Percentiles rank a stretch among this genome's conserved stretches.
Conservation (phyloP, 2,888 invertebrate species). For the Nemotelus pantherinus region DNA sequence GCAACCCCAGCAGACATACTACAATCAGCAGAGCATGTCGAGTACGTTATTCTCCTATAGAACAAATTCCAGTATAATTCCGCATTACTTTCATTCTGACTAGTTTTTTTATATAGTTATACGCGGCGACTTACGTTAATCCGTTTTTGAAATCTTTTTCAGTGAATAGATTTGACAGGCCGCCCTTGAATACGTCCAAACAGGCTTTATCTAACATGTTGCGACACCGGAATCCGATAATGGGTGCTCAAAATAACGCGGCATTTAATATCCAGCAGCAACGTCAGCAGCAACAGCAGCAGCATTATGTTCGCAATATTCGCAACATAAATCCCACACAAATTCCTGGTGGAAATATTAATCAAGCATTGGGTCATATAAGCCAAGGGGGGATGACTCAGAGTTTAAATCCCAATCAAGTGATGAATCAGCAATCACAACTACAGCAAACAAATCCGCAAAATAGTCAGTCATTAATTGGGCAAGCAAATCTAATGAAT, state of each 20-base stretch:
- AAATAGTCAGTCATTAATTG: conserved; percentile 57
- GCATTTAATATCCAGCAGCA: conserved; percentile 59
- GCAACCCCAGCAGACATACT: conserved; percentile 57
- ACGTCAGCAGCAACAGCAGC: conserved; percentile 62
- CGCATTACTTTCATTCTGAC: background rate
- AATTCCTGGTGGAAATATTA: conserved; percentile 63
- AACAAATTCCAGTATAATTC: background rate
- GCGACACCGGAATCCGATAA: conserved; percentile 74
- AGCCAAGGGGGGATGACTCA: conserved; percentile 63
- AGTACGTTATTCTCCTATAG: conserved; percentile 52
- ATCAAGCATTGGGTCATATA: conserved; percentile 64
- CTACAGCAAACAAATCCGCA: conserved; percentile 56
- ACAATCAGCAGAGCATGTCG: conserved; percentile 62
- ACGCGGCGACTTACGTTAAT: conserved; percentile 4
- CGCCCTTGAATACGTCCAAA: conserved; percentile 76
- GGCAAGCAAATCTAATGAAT: conserved; percentile 61
- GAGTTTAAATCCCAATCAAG: conserved; percentile 53
- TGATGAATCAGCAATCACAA: conserved; percentile 53
- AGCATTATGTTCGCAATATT: conserved; percentile 62
- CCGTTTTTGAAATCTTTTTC: conserved; percentile 23
- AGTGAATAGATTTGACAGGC: conserved; percentile 65
- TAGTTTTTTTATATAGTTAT: background rate
- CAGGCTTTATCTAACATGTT: conserved; percentile 89
- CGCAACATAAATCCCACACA: conserved; percentile 63
- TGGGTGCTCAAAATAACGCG: conserved; percentile 61